phyloP scores from a whole-genome alignment of 2,113 vertebrate genomes.

The Aythya baeri region DNA sequence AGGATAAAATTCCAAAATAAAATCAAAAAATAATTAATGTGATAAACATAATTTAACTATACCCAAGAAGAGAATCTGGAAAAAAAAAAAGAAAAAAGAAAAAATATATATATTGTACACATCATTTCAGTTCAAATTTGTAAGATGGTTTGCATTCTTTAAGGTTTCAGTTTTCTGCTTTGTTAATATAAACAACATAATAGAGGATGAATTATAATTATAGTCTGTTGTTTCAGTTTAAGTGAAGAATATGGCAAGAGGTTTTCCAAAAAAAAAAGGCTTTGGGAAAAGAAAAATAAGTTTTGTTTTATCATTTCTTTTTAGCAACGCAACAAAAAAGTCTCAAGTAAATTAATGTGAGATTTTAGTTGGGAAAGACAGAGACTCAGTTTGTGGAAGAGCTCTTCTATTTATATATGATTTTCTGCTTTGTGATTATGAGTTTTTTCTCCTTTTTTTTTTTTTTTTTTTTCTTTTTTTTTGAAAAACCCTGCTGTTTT shows the following conservation, averaged over 20 bases:
- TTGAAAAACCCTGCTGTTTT: constrained; percentile 67
- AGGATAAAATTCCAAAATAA: background rate
- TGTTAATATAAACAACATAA: background rate
- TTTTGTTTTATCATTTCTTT: constrained; percentile 53
- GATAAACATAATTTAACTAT: background rate
- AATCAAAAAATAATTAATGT: background rate
- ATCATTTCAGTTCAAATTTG: background rate
- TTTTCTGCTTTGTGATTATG: constrained; percentile 71
- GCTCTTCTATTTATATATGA: constrained; percentile 51
- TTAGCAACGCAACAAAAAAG: constrained; percentile 43
- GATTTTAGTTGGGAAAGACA: constrained; percentile 50
- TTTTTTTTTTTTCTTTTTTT: constrained; percentile 38
- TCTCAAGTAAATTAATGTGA: constrained; percentile 53
- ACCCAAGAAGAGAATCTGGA: background rate
- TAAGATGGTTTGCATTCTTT: background rate
- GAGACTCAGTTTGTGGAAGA: constrained; percentile 62
- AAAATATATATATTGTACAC: too few species aligned
- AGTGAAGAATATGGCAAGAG: background rate
- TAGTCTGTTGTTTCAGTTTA: background rate
- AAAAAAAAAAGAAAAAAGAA: background rate
- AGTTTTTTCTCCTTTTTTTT: constrained; percentile 54
- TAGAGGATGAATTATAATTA: background rate
- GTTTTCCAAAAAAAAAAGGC: background rate
- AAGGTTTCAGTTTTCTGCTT: background rate
- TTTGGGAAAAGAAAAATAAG: constrained; percentile 34